phyloP scores from a whole-genome alignment of 2,797 vertebrate species.

The Coilia nasus region DNA sequence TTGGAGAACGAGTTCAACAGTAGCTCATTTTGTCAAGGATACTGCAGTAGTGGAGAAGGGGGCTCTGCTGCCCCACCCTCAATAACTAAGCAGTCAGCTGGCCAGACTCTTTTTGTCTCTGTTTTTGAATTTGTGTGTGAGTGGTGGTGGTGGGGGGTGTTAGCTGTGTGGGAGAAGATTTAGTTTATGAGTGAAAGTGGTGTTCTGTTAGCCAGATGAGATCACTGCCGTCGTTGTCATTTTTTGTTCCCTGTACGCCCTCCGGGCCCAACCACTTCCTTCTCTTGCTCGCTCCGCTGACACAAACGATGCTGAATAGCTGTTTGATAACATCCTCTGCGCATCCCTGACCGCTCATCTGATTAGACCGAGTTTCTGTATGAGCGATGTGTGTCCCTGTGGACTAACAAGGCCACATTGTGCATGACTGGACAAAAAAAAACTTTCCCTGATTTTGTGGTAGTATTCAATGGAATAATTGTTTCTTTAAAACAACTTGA shows the following conservation, averaged over 20 bases:
- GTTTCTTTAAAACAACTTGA: not conserved
- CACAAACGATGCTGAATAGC: not conserved
- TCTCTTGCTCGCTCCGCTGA: not conserved
- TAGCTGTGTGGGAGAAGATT: not conserved
- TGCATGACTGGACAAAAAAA: not conserved
- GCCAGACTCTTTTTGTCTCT: not conserved
- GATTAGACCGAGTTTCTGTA: not conserved
- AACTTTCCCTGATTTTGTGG: not conserved
- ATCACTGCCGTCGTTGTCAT: slow-evolving; percentile 43
- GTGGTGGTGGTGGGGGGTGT: slow-evolving; percentile 18
- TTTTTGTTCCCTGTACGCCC: slow-evolving; percentile 68
- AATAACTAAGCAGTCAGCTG: slow-evolving; percentile 10
- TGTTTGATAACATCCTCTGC: slow-evolving; percentile 21
- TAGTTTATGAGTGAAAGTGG: not conserved
- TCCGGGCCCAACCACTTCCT: slow-evolving; percentile 61
- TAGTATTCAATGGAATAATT: not conserved
- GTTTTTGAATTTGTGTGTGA: not conserved
- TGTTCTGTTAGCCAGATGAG: slow-evolving; percentile 22
- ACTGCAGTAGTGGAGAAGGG: not conserved
- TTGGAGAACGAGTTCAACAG: slow-evolving; percentile 57
- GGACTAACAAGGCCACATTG: not conserved
- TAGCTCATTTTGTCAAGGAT: slow-evolving; percentile 40
- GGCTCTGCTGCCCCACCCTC: not conserved
- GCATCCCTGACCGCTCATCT: not conserved
- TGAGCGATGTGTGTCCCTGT: not conserved